Percentiles rank a stretch among this genome's conserved stretches.
Conservation (phyloP, 1,140 invertebrate species). For the Anagrus nilaparvatae region DNA sequence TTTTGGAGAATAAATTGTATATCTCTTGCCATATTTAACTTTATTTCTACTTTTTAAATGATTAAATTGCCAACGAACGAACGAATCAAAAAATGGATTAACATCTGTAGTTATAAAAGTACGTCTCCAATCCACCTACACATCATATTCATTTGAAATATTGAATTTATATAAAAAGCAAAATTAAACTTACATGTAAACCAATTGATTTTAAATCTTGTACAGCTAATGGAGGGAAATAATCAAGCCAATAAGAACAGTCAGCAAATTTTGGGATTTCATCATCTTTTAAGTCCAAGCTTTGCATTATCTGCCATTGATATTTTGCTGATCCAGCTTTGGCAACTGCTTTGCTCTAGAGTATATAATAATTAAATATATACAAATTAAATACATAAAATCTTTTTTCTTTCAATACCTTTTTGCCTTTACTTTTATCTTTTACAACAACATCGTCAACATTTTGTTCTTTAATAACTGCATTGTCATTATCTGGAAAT, state of each 20-base stretch:
- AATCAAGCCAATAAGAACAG: conserved; percentile 84
- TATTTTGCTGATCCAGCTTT: conserved; percentile 85
- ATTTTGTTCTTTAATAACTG: conserved; percentile 37
- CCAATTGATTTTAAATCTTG: conserved; percentile 83
- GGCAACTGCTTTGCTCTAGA: conserved; percentile 87
- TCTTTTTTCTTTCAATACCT: conserved; percentile 46
- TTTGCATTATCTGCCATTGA: conserved; percentile 99
- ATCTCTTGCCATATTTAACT: conserved; percentile 93
- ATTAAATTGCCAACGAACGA: conserved; percentile 94
- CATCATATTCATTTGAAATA: conserved; percentile 15
- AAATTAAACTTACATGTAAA: conserved; percentile 58
- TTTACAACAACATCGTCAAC: conserved; percentile 58
- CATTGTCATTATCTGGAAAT: conserved; percentile 61
- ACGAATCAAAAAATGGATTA: conserved; percentile 97
- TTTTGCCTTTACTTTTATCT: conserved; percentile 97
- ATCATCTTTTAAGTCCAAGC: conserved; percentile 77
- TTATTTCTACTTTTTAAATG: conserved; percentile 81
- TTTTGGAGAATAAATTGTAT: conserved; percentile 93
- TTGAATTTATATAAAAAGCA: conserved; percentile 7
- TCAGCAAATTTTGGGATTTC: conserved; percentile 93
- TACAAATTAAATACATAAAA: conserved; percentile 4
- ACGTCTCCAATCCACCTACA: conserved; percentile 91
- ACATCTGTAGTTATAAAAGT: conserved; percentile 97
- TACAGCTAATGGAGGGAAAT: conserved; percentile 88
- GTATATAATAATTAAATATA: conserved; percentile 8